Conservation (phyloP, 2,113 vertebrate species). For the Thunnus maccoyii region DNA sequence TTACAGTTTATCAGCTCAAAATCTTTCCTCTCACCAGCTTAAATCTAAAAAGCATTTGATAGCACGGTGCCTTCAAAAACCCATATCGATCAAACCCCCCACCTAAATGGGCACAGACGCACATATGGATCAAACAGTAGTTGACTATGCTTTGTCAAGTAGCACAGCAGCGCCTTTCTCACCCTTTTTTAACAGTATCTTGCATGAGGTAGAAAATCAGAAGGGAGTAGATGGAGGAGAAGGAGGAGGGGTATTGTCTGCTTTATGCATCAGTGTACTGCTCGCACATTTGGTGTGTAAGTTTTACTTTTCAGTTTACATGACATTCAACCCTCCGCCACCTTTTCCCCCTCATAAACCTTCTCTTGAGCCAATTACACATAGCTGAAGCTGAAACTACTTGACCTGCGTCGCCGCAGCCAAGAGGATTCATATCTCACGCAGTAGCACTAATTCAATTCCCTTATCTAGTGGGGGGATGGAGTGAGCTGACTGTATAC, state of each 20-base stretch:
- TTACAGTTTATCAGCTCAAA: background rate
- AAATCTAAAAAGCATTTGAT: too few relatives aligned
- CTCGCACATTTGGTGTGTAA: conserved; percentile 13
- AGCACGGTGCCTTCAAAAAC: background rate
- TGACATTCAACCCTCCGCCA: conserved; percentile 18
- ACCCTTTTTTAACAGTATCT: conserved; percentile 47
- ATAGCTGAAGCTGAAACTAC: conserved; percentile 28
- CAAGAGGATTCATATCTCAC: conserved; percentile 40
- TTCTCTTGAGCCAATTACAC: conserved; percentile 9
- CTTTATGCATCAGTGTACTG: conserved; percentile 42
- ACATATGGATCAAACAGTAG: conserved; percentile 29
- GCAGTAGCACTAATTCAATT: conserved; percentile 59
- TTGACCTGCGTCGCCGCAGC: conserved; percentile 26
- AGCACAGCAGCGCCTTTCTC: conserved; percentile 44
- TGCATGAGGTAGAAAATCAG: conserved; percentile 26
- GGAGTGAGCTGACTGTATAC: conserved; percentile 45
- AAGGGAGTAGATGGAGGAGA: background rate
- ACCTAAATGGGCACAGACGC: background rate
- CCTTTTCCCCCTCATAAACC: background rate
- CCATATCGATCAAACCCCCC: background rate
- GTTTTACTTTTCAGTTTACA: conserved; percentile 44
- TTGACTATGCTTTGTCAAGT: conserved; percentile 35
- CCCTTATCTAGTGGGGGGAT: conserved; percentile 49
- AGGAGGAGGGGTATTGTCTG: conserved; percentile 7
- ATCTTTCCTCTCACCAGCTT: too few relatives aligned